These are phyloP conservation scores for Leuctra nigra DNA, from an alignment of 2,888 invertebrate species.

Conservation along the genomic window DNA sequence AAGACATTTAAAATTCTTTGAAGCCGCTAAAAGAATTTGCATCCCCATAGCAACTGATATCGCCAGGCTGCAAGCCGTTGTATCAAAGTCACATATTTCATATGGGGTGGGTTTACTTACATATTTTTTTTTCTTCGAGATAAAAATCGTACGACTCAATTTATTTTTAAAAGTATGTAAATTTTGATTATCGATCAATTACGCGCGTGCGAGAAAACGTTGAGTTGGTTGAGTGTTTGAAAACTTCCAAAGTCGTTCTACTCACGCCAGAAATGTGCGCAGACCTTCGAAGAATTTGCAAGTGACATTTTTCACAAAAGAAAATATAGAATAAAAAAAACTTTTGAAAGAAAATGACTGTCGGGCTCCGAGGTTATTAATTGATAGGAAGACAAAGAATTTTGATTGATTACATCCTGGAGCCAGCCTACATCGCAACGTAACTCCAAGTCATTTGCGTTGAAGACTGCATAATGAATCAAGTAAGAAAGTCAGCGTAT, in stretches of 20 bases:
- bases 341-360: background rate
- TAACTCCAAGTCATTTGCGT: background rate
- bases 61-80: background rate
- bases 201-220: background rate
- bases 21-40: constrained; percentile 8
- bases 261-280: too few species aligned
- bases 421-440: background rate
- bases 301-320: too few species aligned
- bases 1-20: constrained; percentile 10
- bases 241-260: too few species aligned
- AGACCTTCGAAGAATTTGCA: too few species aligned
- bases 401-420: background rate
- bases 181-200: background rate
- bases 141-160: too few species aligned
- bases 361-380: background rate
- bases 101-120: too few species aligned
- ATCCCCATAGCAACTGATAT: background rate
- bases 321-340: too few species aligned
- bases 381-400: background rate
- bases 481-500: too few species aligned
- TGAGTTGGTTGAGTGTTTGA: too few species aligned
- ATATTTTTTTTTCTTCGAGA: too few species aligned
- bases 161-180: too few species aligned
- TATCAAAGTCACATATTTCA: background rate
- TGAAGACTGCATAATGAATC: too few species aligned